Base-by-base conservation (phyloP, 2,113 vertebrate species). In the Arenaria interpres region DNA sequence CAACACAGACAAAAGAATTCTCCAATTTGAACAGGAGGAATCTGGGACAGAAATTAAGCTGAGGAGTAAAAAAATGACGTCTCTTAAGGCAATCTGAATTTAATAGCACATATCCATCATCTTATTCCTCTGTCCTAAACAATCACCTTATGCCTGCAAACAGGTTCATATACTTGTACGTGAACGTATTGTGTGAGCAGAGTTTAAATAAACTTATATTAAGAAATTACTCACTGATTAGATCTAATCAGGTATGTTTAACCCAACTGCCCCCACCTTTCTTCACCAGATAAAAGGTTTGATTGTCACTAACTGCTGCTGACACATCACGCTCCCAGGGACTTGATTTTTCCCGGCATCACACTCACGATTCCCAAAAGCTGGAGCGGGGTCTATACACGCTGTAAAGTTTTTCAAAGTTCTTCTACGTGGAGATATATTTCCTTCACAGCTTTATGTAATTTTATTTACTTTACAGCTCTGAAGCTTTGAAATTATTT, bases 321-420 rank as follows among this genome's bases (percentile, higher is more conserved):
- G 45, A 76, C 23, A 39, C 46, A 37, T 25, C n/a, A 46, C 1
- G 2, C 20, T 56, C 32, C 12, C 51, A 62, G 33, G 35, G 33
- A 33, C 28, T 71, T 80, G 35, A 9, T 33, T 92, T 77, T 66
- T 68, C 78, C 50, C 35, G 33, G 20, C 22, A 54, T 3, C 4
- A 1, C 20, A 60, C 22, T 51, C 12, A 46, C 0, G 2, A 90
- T 45, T 79, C n/a, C 28, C 53, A 33, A n/a, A 50, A 83, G 37
- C 17, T 54, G 56, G 14, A 41, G 39, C 5, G 46, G 22, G 62
- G 15, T 83, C 43, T 63, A 0, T 5, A 33, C 0, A 1, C 14
- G 50, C 43, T 66, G 22, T 27, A 23, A 41, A 54, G 16, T 45
- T 93, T 69, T 69, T 51, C 59, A 64, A 4, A 27, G 27, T 51